phyloP scores from a whole-genome alignment of 2,113 vertebrate species.

The Myiozetetes cayanensis region DNA sequence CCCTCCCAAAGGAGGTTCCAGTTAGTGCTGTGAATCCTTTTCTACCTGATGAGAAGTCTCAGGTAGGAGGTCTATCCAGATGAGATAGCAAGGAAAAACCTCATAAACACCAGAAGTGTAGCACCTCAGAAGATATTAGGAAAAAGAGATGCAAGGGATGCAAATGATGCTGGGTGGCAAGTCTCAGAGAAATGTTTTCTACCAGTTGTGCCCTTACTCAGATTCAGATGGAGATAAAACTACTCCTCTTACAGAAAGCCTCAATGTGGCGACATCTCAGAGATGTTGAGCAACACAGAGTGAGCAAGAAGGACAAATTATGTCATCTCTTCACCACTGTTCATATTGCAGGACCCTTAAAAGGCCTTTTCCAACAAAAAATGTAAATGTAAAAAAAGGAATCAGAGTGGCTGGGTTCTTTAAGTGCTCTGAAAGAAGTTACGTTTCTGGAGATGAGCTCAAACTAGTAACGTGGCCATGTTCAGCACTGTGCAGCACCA shows the following conservation, averaged over 20 bases:
- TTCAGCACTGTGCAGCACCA: not conserved
- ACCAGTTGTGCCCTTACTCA: not conserved
- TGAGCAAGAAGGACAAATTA: not conserved
- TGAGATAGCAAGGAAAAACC: not conserved
- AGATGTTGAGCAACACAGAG: not conserved
- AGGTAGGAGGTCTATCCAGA: not conserved
- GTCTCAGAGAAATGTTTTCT: not conserved
- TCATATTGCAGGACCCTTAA: not conserved
- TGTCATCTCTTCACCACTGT: not conserved
- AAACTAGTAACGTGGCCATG: not conserved
- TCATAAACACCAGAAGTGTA: not conserved
- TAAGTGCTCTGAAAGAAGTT: not conserved
- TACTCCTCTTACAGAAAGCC: not conserved
- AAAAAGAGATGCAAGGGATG: not conserved
- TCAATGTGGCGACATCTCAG: not conserved
- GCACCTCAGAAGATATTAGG: not conserved
- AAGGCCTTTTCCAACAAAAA: not conserved
- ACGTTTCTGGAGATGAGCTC: not conserved
- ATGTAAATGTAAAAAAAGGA: not conserved
- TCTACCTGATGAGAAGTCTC: not conserved
- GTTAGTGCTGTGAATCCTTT: not conserved
- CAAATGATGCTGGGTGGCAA: not conserved
- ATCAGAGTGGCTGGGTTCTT: not conserved
- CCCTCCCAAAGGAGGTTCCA: not conserved
- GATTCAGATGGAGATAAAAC: not conserved